Conservation (phyloP, 2,797 vertebrate species). For the Centroberyx gerrardi region DNA sequence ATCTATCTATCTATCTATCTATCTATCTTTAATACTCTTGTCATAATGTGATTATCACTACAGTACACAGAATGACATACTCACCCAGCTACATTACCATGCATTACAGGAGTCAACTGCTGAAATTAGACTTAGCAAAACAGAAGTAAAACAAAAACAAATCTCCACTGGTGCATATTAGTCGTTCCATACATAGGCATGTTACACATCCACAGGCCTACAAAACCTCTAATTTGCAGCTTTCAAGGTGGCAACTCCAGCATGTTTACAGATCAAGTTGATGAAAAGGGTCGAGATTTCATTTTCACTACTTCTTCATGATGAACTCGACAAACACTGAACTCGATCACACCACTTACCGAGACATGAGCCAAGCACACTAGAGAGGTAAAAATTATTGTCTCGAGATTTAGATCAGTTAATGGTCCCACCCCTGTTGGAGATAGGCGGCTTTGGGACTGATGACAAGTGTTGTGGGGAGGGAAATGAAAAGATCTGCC, state of each 20-base stretch:
- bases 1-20: not conserved
- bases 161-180: too few relatives aligned
- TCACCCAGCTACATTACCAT: too few relatives aligned
- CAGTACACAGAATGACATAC: too few relatives aligned
- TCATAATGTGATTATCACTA: too few relatives aligned
- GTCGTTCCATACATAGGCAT: too few relatives aligned
- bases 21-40: too few relatives aligned
- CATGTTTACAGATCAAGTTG: too few relatives aligned
- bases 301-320: slow-evolving; percentile 16
- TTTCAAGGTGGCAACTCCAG: too few relatives aligned
- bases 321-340: not conserved
- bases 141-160: too few relatives aligned
- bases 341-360: not conserved
- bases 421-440: slow-evolving; percentile 10
- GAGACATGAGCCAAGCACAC: slow-evolving; percentile 1
- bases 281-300: not conserved
- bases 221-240: too few relatives aligned
- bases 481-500: not conserved
- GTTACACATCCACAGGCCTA: too few relatives aligned
- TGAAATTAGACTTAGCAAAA: not conserved
- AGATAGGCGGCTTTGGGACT: not conserved
- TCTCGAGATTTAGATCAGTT: slow-evolving; percentile 43
- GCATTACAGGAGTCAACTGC: not conserved
- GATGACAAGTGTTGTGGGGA: not conserved
- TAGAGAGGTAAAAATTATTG: not conserved